These are phyloP conservation scores for Acyrthosiphon pisum DNA, from an alignment of 1,140 invertebrate genomes.

Conservation along the genomic window DNA sequence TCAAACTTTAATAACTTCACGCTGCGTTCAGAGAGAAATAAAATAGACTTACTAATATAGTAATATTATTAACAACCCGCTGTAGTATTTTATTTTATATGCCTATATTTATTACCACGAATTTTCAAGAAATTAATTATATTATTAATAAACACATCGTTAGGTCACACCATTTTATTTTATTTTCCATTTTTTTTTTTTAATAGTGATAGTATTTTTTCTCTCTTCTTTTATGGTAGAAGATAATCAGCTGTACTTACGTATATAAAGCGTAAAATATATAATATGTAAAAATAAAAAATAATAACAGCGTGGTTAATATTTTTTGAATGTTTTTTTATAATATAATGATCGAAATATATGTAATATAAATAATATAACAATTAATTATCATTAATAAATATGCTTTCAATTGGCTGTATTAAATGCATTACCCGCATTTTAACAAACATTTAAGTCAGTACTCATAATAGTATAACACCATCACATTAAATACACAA, in stretches of 20 bases:
- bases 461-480: background rate
- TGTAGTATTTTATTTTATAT: background rate
- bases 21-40: background rate
- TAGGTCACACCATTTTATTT: no score
- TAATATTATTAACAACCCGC: background rate
- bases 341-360: no score
- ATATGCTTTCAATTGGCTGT: background rate
- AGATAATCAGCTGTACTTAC: background rate
- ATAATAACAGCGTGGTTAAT: background rate
- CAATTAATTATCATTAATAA: background rate
- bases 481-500: background rate
- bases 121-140: no score
- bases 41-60: background rate
- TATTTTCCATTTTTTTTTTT: no score
- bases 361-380: background rate
- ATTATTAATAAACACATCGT: no score
- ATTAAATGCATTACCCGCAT: background rate
- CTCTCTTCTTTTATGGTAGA: background rate
- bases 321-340: no score
- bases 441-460: background rate
- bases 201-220: background rate
- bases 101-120: no score
- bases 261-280: background rate
- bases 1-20: background rate
- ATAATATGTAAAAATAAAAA: background rate